phyloP scores from a whole-genome alignment of 2,888 invertebrate species.

The Acanthosepion lycidas region DNA sequence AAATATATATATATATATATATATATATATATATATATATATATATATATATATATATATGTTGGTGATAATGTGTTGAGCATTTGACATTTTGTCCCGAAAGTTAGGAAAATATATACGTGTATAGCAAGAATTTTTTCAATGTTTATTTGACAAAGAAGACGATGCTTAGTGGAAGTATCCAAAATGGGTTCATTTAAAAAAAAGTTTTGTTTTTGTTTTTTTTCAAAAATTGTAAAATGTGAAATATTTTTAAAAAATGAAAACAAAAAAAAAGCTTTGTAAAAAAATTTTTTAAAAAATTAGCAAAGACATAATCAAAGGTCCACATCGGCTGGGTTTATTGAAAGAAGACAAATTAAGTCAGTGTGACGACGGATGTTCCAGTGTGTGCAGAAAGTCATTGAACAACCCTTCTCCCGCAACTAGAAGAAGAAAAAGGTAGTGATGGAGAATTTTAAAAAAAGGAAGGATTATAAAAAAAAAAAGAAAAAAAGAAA shows the following conservation, averaged over 20 bases:
- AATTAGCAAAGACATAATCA: not conserved
- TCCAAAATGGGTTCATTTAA: not conserved
- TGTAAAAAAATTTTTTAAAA: not conserved
- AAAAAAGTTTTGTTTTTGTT: too few relatives aligned
- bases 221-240: not conserved
- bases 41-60: too few relatives aligned
- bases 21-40: too few relatives aligned
- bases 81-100: not conserved
- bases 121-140: not conserved
- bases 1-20: too few relatives aligned
- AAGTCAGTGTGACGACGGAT: constrained; percentile 33
- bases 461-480: not conserved
- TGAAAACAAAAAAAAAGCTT: not conserved
- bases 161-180: not conserved
- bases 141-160: not conserved
- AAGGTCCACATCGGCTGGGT: not conserved
- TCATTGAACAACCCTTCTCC: not conserved
- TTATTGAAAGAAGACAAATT: not conserved
- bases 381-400: not conserved
- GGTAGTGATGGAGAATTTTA: not conserved
- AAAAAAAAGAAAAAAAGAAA: not conserved
- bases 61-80: not conserved
- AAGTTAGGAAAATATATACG: not conserved
- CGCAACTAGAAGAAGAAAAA: not conserved
- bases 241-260: not conserved